A percentile compares a stretch with the other conserved stretches of the same genome.
Evolutionary conservation across 2,113 vertebrate species (phyloP).

Genomic region (Onychostruthus taczanowskii): DNA sequence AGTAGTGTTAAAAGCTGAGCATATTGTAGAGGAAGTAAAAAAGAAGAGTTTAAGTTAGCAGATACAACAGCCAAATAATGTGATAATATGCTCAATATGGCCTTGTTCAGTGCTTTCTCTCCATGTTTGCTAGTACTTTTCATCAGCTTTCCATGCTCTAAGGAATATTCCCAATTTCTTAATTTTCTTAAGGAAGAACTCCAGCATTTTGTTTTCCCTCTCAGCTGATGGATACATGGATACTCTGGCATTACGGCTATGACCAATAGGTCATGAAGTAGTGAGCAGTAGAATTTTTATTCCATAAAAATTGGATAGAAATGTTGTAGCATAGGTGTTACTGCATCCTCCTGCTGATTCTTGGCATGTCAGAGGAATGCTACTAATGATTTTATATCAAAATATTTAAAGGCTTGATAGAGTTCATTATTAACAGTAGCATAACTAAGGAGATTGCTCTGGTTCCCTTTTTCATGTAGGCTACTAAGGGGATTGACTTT

Average conservation of each 20-base stretch:
- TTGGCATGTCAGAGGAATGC: background rate
- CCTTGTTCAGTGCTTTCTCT: background rate
- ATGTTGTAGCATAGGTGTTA: background rate
- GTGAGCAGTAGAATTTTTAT: background rate
- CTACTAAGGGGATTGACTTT: constrained; percentile 50
- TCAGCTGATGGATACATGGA: background rate
- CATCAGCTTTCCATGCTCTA: background rate
- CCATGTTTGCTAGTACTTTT: background rate
- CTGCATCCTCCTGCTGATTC: background rate
- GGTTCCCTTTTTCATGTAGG: constrained; percentile 17
- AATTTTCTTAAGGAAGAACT: background rate
- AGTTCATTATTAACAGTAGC: constrained; percentile 24
- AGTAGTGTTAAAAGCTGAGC: background rate
- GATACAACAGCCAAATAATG: background rate
- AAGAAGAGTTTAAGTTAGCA: background rate
- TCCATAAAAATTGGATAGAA: background rate
- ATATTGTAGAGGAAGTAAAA: background rate
- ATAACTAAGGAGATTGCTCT: constrained; percentile 56
- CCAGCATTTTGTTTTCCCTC: background rate
- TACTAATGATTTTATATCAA: background rate
- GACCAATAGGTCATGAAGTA: background rate
- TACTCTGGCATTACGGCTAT: background rate
- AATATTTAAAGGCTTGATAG: background rate
- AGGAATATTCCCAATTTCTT: background rate
- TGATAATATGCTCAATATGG: background rate